phyloP scores from a whole-genome alignment of 2,888 invertebrate species.

The Trachelus tabidus region DNA sequence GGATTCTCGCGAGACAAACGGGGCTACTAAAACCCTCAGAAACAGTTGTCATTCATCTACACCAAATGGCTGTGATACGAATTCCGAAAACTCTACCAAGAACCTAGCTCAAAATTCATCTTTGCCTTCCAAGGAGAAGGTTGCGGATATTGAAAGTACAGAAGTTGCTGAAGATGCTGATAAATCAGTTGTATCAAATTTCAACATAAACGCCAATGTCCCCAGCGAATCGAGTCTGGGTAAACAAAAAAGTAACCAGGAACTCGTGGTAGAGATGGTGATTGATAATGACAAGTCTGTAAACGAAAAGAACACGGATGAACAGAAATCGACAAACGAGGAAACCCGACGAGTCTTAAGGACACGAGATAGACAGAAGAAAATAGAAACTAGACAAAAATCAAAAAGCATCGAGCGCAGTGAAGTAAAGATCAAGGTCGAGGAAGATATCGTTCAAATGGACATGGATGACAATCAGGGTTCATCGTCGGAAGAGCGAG shows the following conservation, averaged over 20 bases:
- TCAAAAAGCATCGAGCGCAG: slow-evolving; percentile 21
- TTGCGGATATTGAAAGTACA: background rate
- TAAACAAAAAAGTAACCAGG: background rate
- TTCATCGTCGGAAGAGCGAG: slow-evolving; percentile 23
- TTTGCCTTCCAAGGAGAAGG: background rate
- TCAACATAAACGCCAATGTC: background rate
- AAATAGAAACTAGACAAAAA: slow-evolving; percentile 35
- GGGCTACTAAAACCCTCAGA: background rate
- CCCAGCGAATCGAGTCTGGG: background rate
- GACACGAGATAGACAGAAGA: slow-evolving; percentile 44
- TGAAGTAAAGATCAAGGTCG: background rate
- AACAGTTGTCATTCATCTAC: background rate
- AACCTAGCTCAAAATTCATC: slow-evolving; percentile 7
- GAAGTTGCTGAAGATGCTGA: background rate
- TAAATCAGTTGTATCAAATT: background rate
- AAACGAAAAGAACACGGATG: slow-evolving; percentile 25
- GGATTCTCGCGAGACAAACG: slow-evolving; percentile 1
- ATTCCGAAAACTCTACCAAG: slow-evolving; percentile 12
- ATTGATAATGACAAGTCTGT: background rate
- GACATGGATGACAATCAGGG: slow-evolving; percentile 11
- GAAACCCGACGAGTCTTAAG: slow-evolving; percentile 53
- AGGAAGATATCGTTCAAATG: slow-evolving; percentile 1
- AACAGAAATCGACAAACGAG: slow-evolving; percentile 40
- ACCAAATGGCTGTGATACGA: slow-evolving; percentile 28
- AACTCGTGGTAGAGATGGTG: background rate